A percentile compares a stretch with the other conserved stretches of the same genome.
These are phyloP conservation scores for Drosophila greeni DNA, from an alignment of 2,888 invertebrate species.

Conservation along the genomic window DNA sequence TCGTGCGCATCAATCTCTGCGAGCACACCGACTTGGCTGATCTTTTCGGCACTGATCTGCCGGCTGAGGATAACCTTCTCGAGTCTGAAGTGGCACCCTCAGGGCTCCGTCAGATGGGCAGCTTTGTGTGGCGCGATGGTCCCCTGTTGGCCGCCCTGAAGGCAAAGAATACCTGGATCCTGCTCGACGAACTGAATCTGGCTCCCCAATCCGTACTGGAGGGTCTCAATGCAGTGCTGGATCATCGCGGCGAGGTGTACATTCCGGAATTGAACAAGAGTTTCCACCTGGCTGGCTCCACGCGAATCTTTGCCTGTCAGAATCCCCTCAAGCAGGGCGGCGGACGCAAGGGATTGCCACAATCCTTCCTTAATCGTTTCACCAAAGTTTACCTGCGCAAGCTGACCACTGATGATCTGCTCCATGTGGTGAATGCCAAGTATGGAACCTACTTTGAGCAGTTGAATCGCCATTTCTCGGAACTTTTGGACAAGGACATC, in stretches of 20 bases:
- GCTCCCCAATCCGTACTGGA: slow-evolving; percentile 99
- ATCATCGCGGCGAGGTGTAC: slow-evolving; percentile 97
- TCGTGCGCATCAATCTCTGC: slow-evolving; percentile 96
- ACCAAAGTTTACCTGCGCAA: slow-evolving; percentile 90
- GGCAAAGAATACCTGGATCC: slow-evolving; percentile 93
- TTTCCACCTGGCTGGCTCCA: slow-evolving; percentile 87
- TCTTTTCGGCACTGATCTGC: slow-evolving; percentile 98
- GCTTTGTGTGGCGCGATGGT: slow-evolving; percentile 98
- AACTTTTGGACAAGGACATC: slow-evolving; percentile 37
- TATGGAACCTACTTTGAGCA: slow-evolving; percentile 70
- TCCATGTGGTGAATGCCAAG: slow-evolving; percentile 77
- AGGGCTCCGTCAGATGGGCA: slow-evolving; percentile 80
- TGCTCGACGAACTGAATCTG: slow-evolving; percentile 98
- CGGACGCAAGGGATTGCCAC: slow-evolving; percentile 95
- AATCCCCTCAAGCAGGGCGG: slow-evolving; percentile 98
- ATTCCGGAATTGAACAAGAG: slow-evolving; percentile 95
- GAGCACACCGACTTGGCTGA: slow-evolving; percentile 99
- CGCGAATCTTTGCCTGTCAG: slow-evolving; percentile 97
- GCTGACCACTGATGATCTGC: slow-evolving; percentile 83
- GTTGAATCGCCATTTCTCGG: slow-evolving; percentile 52
- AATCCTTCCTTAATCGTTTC: slow-evolving; percentile 98
- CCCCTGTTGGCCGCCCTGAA: slow-evolving; percentile 95
- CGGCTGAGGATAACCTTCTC: slow-evolving; percentile 87
- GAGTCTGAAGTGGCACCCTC: slow-evolving; percentile 21
- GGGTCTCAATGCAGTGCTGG: slow-evolving; percentile 98